phyloP scores from a whole-genome alignment of 1,140 invertebrate species.

The Agrypnia vestita region DNA sequence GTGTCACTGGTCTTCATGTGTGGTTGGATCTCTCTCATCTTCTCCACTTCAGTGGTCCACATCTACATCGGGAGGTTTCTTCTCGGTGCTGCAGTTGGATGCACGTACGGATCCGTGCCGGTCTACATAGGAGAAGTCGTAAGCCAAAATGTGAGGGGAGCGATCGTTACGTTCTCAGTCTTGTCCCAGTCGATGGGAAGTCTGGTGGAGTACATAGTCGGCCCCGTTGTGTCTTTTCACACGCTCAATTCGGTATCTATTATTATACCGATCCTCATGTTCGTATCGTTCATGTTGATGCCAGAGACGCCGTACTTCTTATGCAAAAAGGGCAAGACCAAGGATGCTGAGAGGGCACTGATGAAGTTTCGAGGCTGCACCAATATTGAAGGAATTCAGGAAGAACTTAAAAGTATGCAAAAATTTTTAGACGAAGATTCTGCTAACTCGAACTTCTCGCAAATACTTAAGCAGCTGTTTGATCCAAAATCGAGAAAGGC shows the following conservation, averaged over 20 bases:
- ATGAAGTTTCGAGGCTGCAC: constrained; percentile 58
- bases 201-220: constrained; percentile 67
- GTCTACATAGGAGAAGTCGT: constrained; percentile 77
- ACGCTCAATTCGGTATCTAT: constrained; percentile 53
- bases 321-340: constrained; percentile 46
- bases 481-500: constrained; percentile 53
- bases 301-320: constrained; percentile 60
- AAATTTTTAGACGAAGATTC: constrained; percentile 50
- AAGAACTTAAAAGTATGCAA: constrained; percentile 54
- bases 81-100: constrained; percentile 45
- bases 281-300: constrained; percentile 53
- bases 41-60: constrained; percentile 42
- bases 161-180: constrained; percentile 76
- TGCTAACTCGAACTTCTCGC: constrained; percentile 39
- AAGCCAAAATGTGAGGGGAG: constrained; percentile 74
- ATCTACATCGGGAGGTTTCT: constrained; percentile 56
- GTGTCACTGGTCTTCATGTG: constrained; percentile 45
- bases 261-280: constrained; percentile 49
- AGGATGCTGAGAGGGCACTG: constrained; percentile 46
- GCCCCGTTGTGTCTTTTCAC: constrained; percentile 65
- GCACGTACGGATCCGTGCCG: constrained; percentile 52
- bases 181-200: constrained; percentile 76
- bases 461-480: constrained; percentile 50
- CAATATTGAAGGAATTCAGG: constrained; percentile 47
- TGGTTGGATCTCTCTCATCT: constrained; percentile 54